These are phyloP conservation scores for Achlya flavicornis DNA, from an alignment of 2,888 invertebrate genomes.

Conservation along the genomic window DNA sequence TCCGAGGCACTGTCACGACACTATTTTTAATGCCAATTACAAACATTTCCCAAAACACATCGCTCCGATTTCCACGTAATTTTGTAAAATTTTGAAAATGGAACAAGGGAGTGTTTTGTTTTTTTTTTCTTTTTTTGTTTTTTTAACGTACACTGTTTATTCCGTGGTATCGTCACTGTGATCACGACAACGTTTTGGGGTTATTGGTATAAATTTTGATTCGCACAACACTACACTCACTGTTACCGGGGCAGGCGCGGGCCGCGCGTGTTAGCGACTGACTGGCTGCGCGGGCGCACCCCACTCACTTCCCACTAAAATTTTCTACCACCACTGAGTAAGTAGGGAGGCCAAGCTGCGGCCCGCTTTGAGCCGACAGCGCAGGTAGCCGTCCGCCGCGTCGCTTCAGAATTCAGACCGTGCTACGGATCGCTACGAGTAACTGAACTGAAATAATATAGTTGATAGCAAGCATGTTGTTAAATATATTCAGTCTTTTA, in stretches of 20 bases:
- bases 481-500: neutral
- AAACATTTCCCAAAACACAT: slow-evolving; percentile 70
- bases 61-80: slow-evolving; percentile 38
- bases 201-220: slow-evolving; percentile 30
- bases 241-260: slow-evolving; percentile 65
- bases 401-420: slow-evolving; percentile 1
- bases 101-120: slow-evolving; percentile 47
- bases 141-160: slow-evolving; percentile 71
- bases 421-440: neutral
- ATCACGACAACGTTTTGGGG: slow-evolving; percentile 44
- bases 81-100: slow-evolving; percentile 16
- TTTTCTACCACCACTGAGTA: slow-evolving; percentile 74
- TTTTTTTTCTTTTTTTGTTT: slow-evolving; percentile 42
- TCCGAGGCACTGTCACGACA: slow-evolving; percentile 75
- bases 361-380: slow-evolving; percentile 51
- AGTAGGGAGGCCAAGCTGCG: slow-evolving; percentile 60
- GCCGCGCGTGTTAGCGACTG: slow-evolving; percentile 69
- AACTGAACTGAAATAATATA: neutral
- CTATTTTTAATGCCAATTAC: slow-evolving; percentile 80
- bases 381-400: neutral
- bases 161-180: slow-evolving; percentile 57
- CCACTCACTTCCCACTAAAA: slow-evolving; percentile 82
- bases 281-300: slow-evolving; percentile 80
- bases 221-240: slow-evolving; percentile 61
- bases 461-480: neutral